Evolutionary conservation across 2,797 vertebrate species (phyloP), one percentile per base, ranked within the genome.

Genomic region (Etheostoma perlongum): DNA sequence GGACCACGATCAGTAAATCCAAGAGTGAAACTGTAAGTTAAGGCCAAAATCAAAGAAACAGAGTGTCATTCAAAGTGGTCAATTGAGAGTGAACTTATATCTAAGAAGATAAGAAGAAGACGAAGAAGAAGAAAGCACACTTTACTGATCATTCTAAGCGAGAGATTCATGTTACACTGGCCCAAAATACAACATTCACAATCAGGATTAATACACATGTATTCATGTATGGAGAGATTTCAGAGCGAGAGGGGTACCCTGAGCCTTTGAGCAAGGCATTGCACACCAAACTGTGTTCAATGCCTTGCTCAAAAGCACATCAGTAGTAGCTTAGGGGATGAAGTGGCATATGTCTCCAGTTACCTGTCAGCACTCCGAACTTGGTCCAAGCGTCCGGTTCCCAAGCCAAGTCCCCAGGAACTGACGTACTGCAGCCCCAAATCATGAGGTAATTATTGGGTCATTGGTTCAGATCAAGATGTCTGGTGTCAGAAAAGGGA

Each of bases 401-500:
- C 33, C 8, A 36, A 36, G 33, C 9, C 33, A 36, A 36, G 9
- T 36, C 33, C 33, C 33, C 33, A 10, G 8, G 9, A 36, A 36
- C 33, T 9, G 33, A 36, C 33, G 9, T 36, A 36, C 33, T 36
- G 33, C 33, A 2, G 33, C 33, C 33, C 33, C 40, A 46, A 61
- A 51, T 42, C 33, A 10, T 59, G 33, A 46, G 15, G n/a, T 74
- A 7, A 48, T 69, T 48, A 19, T n/a, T 76, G 59, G 4, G 48
- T 25, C 25, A 19, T n/a, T 76, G 59, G 4, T 52, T 25, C 25
- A 49, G 19, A 52, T 9, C 9, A 27, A 44, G 53, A 70, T 8
- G 30, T 30, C 30, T 30, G 14, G 12, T 64, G 57, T 79, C 66
- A 74, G 54, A 78, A 53, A 73, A 69, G 69, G 66, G 63, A 44